Base-by-base conservation (phyloP, 2,888 invertebrate genomes). In the Stegophylla sp. region DNA sequence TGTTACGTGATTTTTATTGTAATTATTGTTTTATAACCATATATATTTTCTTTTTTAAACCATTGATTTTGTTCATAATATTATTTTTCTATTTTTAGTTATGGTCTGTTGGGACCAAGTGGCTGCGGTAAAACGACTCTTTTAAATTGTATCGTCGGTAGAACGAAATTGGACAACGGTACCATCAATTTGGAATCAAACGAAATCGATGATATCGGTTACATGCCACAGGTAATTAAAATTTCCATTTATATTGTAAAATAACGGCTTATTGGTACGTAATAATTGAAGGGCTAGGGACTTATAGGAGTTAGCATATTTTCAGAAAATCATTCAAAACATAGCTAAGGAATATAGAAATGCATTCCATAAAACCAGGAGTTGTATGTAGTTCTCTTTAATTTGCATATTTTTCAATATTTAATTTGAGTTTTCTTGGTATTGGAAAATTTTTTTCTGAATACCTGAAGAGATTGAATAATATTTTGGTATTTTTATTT, bases 161-260 rank as follows among this genome's bases (percentile, higher is more conserved):
- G 87, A 82, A 85, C 88, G 64, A 84, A 85, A 56, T 85, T 88
- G 20, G 88, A 88, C 83, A 84, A 84, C 17, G 89, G 89, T 15
- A 84, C 85, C 45, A 85, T 89, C 17, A 84, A 85, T 26, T 87
- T 88, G 1, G 87, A 88, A 81, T 89, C 88, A 1, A 85, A 86
- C 51, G 84, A 83, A 48, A 88, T 89, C 26, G 88, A 88, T 17
- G 85, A 88, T 17, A 83, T 84, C 53, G 85, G 85, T 73, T 85
- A 84, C 79, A 85, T 85, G 85, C 87, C 88, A 3, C 96, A 96
- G 89, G 92, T 91, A 87, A 84, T 82, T 43, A 12, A 15, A 59
- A 15, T 69, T 83, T n/a, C n/a, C n/a, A n/a, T n/a, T n/a, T n/a
- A n/a, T n/a, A n/a, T n/a, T n/a, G n/a, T n/a, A n/a, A n/a, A n/a